A percentile compares a stretch with the other conserved stretches of the same genome.
These are phyloP conservation scores for Pseudocheirus occidentalis DNA, from an alignment of 2,797 vertebrate genomes.

Conservation along the genomic window DNA sequence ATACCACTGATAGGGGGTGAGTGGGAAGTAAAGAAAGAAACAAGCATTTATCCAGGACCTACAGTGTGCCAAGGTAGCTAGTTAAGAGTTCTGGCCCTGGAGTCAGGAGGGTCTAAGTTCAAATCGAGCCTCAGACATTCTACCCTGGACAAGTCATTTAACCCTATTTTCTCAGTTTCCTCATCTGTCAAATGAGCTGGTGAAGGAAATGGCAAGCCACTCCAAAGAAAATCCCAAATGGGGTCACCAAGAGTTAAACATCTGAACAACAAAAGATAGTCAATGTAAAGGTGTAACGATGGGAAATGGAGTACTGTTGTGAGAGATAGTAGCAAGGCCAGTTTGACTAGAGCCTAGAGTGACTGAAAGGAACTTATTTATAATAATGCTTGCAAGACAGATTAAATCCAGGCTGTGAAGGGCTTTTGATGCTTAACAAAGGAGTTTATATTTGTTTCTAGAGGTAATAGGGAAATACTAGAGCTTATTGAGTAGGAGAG, in stretches of 20 bases:
- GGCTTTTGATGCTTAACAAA: not conserved
- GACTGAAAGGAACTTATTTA: not conserved
- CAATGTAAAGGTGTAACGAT: not conserved
- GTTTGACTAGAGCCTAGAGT: not conserved
- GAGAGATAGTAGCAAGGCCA: not conserved
- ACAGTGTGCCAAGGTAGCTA: not conserved
- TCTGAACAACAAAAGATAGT: not conserved
- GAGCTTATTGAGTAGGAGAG: not conserved
- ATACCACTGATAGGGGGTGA: not conserved
- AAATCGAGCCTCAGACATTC: too few species aligned
- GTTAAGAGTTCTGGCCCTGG: not conserved
- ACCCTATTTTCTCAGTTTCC: too few species aligned
- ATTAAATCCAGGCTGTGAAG: not conserved
- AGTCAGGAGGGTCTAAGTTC: not conserved
- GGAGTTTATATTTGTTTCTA: not conserved
- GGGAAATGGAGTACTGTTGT: not conserved
- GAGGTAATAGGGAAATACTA: not conserved
- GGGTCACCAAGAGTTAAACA: not conserved
- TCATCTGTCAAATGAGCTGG: too few species aligned
- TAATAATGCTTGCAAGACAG: not conserved
- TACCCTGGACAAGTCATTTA: too few species aligned
- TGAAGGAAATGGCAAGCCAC: not conserved
- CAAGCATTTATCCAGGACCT: not conserved
- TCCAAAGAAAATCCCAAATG: not conserved
- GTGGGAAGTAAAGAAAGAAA: not conserved